Base-by-base conservation (phyloP, 2,888 invertebrate genomes). In the Eilema griseolum region DNA sequence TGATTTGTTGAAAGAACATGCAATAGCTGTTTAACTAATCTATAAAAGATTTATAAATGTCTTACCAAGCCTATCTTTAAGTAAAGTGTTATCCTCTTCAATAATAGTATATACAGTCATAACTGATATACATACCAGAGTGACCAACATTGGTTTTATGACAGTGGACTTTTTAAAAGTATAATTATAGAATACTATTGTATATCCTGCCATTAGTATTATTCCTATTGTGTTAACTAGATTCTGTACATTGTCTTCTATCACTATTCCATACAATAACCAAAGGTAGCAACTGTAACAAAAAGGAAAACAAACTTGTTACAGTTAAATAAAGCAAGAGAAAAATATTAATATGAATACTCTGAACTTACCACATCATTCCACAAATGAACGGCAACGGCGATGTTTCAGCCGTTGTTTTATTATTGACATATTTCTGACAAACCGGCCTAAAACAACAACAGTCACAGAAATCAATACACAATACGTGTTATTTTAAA, bases 351-450 rank as follows among this genome's bases (percentile, higher is more conserved):
- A 64, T 65, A n/a, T 3, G 4, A 24, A 24, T n/a, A 10, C 56
- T 57, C 20, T 26, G 7, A 31, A 20, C 16, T 61, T 61, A 61
- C 28, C 61, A 61, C 28, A 61, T 33, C 20, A 31, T 33, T 61
- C 98, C 98, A 84, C 97, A 97, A 67, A 98, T 93, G 91, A 98
- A 98, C 23, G 98, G 97, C 76, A 98, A 94, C 0, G 97, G 96
- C 1, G 98, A 97, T 4, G 97, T 95, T 85, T 98, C 98, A 2
- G 97, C 97, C 0, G 98, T 98, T 59, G 97, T 97, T 85, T 96
- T 96, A 89, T 97, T 97, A 77, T 92, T 94, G 63, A 97, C 96
- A 90, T 97, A 97, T 90, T 97, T 97, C 81, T 96, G 96, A 89
- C 98, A 98, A 56, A 98, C 97, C 71, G 98, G 90, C 61, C 98